Evolutionary conservation across 2,888 invertebrate genomes (phyloP).

Genomic region (Palloptera scutellata): DNA sequence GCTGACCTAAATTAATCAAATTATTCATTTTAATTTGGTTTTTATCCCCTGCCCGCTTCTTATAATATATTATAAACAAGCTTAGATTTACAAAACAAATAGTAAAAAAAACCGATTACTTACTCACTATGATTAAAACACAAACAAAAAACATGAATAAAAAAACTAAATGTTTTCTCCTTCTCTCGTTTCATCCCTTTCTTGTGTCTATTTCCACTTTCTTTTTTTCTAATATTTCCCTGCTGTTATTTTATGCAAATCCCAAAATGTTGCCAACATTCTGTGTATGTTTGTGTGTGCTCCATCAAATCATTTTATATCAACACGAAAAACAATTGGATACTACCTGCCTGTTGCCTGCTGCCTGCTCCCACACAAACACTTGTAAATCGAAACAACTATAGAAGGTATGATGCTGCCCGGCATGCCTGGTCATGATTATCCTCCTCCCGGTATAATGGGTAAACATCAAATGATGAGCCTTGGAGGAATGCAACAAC

Average conservation of each 20-base stretch:
- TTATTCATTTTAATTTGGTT: no score
- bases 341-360: slow-evolving; percentile 21
- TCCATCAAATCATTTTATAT: slow-evolving; percentile 3
- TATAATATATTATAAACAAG: no score
- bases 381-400: neutral
- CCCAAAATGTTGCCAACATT: slow-evolving; percentile 1
- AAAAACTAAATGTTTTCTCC: neutral
- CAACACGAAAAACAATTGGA: slow-evolving; percentile 27
- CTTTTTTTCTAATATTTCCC: neutral
- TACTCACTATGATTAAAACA: no score
- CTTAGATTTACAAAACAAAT: no score
- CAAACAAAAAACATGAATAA: no score
- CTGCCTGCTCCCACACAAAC: slow-evolving; percentile 6
- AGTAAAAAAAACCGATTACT: no score
- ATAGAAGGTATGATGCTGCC: slow-evolving; percentile 53
- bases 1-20: no score
- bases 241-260: neutral
- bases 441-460: slow-evolving; percentile 39
- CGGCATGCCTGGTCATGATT: slow-evolving; percentile 47
- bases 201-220: neutral
- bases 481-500: slow-evolving; percentile 41
- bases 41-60: no score
- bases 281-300: neutral
- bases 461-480: slow-evolving; percentile 52
- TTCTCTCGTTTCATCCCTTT: neutral